Evolutionary conservation across 2,888 invertebrate genomes (phyloP).

Genomic region (Pachliopta kotzebuea): DNA sequence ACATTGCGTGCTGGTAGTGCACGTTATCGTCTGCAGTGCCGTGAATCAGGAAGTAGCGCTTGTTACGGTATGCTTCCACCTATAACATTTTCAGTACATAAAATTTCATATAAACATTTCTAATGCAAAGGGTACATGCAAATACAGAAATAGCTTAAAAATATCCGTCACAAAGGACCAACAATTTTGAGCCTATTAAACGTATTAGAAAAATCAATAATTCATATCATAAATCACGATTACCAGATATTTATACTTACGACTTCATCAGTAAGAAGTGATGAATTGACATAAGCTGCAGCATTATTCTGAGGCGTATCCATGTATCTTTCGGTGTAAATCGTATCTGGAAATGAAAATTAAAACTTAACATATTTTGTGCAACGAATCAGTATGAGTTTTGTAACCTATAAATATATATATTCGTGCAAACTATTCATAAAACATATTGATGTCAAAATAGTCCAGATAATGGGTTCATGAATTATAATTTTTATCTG

Average conservation of each 20-base stretch:
- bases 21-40: conserved; percentile 98
- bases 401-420: neutral
- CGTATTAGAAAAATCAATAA: no score
- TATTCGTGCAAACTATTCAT: no score
- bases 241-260: conserved; percentile 45
- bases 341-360: conserved; percentile 86
- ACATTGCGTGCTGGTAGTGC: conserved; percentile 97
- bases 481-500: no score
- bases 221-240: neutral
- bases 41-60: conserved; percentile 94
- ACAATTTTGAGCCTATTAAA: no score
- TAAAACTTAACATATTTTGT: neutral
- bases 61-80: conserved; percentile 78
- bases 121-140: neutral
- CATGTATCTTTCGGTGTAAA: conserved; percentile 99
- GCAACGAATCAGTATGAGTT: neutral
- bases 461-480: neutral
- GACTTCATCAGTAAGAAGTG: conserved; percentile 83
- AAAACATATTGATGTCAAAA: neutral
- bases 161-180: neutral
- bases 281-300: conserved; percentile 86
- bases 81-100: conserved; percentile 32
- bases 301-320: conserved; percentile 90
- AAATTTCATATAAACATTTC: neutral
- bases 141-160: neutral